Conservation (phyloP, 2,797 vertebrate genomes). For the Potorous gilbertii region DNA sequence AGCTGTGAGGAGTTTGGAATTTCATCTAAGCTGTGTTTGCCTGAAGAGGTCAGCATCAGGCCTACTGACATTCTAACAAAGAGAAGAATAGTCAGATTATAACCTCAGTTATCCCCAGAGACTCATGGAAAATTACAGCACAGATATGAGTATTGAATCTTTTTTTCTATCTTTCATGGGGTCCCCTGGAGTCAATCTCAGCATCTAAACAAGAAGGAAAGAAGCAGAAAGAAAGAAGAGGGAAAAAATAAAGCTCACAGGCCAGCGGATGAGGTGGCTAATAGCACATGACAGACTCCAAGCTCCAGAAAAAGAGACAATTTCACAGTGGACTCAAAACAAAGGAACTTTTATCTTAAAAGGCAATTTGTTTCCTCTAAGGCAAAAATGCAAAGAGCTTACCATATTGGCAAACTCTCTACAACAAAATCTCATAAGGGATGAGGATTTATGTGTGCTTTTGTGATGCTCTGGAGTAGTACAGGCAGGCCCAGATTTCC, state of each 20-base stretch:
- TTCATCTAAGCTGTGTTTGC: constrained; percentile 34
- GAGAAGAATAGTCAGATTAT: constrained; percentile 2
- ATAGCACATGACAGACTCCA: neutral
- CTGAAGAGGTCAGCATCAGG: constrained; percentile 42
- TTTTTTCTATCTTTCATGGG: neutral
- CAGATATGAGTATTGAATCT: neutral
- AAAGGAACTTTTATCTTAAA: neutral
- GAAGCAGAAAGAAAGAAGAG: neutral
- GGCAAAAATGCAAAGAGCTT: neutral
- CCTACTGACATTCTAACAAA: neutral
- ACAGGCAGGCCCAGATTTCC: neutral
- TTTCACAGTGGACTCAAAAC: neutral
- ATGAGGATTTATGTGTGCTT: neutral
- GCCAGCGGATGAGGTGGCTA: neutral
- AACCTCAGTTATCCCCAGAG: neutral
- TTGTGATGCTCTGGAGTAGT: neutral
- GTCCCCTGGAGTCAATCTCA: neutral
- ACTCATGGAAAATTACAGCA: constrained; percentile 52
- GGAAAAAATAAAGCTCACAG: neutral
- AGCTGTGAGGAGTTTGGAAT: constrained; percentile 4
- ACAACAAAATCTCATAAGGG: neutral
- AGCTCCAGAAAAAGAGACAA: neutral
- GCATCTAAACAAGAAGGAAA: neutral
- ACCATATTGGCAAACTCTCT: neutral
- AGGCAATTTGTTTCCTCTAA: neutral